A percentile compares a stretch with the other conserved stretches of the same genome.
These are phyloP conservation scores for Tyrannus savana DNA, from an alignment of 2,113 vertebrate genomes.

Conservation along the genomic window DNA sequence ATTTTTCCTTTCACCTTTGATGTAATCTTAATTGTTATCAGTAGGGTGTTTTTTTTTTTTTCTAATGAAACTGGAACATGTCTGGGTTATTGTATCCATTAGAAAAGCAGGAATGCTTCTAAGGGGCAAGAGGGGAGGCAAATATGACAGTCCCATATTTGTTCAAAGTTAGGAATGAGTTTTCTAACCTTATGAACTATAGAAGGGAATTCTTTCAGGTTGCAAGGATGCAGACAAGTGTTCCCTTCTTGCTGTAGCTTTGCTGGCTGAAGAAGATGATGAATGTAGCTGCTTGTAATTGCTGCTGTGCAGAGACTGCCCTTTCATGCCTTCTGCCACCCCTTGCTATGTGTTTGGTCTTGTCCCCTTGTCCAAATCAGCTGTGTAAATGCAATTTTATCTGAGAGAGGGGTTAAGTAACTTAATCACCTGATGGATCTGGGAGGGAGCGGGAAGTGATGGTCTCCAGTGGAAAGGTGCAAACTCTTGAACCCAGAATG, in stretches of 20 bases:
- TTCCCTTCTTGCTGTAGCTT: background rate
- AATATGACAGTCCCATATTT: background rate
- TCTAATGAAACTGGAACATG: background rate
- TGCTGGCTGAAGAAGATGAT: background rate
- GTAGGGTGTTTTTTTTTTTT: background rate
- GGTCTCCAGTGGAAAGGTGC: background rate
- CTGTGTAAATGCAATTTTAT: background rate
- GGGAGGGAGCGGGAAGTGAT: background rate
- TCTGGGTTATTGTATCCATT: background rate
- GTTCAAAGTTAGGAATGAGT: background rate
- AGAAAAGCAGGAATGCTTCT: background rate
- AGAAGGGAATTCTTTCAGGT: background rate
- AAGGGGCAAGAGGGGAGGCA: background rate
- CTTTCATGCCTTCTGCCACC: background rate
- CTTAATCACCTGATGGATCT: background rate
- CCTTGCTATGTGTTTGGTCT: background rate
- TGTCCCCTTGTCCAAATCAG: background rate
- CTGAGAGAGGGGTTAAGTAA: background rate
- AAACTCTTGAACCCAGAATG: background rate
- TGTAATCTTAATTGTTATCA: background rate
- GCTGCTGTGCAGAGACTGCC: background rate
- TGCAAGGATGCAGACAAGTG: background rate
- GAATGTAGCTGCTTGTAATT: background rate
- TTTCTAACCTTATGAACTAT: background rate
- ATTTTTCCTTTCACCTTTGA: constrained; percentile 3